These are phyloP conservation scores for Sylvilagus bachmani DNA, from an alignment of 2,113 vertebrate genomes.

Conservation along the genomic window DNA sequence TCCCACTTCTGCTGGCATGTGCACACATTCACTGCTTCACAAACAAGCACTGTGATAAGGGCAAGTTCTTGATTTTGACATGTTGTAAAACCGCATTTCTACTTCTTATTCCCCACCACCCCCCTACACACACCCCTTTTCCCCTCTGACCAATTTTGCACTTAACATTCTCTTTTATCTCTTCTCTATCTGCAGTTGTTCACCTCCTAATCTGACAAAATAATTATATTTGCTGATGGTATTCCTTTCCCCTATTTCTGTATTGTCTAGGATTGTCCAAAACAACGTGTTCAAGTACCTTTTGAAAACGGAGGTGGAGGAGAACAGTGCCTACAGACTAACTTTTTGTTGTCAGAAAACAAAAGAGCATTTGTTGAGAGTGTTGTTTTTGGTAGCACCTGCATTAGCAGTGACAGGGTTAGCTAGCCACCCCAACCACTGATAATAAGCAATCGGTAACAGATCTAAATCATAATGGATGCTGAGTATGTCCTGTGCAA, in stretches of 20 bases:
- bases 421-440: conserved; percentile 19
- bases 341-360: conserved; percentile 50
- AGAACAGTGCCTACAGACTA: conserved; percentile 32
- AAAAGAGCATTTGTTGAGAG: conserved; percentile 53
- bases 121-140: background rate
- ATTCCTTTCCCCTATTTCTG: conserved; percentile 64
- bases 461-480: conserved; percentile 75
- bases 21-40: background rate
- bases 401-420: background rate
- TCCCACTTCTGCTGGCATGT: background rate
- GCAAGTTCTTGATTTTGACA: conserved; percentile 13
- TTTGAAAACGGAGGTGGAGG: conserved; percentile 46
- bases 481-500: conserved; percentile 75
- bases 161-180: background rate
- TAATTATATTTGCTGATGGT: conserved; percentile 54
- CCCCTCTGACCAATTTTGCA: background rate
- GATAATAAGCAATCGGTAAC: conserved; percentile 14
- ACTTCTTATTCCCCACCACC: background rate
- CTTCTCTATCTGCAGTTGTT: conserved; percentile 28
- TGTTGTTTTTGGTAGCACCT: conserved; percentile 52
- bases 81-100: background rate
- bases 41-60: background rate
- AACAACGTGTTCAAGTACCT: conserved; percentile 56
- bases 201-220: conserved; percentile 17
- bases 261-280: conserved; percentile 28